Evolutionary conservation across 2,113 vertebrate species (phyloP).

Genomic region (Haplochromis vanheusdeni): DNA sequence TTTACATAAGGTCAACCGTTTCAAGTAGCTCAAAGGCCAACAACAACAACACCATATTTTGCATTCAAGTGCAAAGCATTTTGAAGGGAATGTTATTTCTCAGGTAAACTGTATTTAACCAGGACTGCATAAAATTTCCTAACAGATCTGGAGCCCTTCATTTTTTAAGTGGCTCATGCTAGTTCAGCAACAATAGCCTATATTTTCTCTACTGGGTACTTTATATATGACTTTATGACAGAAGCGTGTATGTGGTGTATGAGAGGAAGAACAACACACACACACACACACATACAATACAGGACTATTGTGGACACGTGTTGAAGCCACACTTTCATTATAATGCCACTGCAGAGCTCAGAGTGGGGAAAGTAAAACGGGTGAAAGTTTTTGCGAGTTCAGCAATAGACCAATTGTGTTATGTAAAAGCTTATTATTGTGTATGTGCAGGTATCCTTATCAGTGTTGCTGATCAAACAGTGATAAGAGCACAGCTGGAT

Average conservation of each 20-base stretch:
- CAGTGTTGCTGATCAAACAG: slow-evolving; percentile 10
- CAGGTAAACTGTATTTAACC: not conserved
- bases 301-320: not conserved
- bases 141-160: not conserved
- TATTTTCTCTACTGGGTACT: not conserved
- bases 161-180: not conserved
- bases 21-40: slow-evolving; percentile 29
- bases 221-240: not conserved
- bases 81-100: not conserved
- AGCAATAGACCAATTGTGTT: not conserved
- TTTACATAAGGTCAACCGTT: slow-evolving; percentile 51
- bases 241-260: not conserved
- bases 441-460: not conserved
- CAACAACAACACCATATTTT: not conserved
- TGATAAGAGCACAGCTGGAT: not conserved
- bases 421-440: not conserved
- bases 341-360: not conserved
- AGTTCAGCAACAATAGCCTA: not conserved
- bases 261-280: not conserved
- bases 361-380: not conserved
- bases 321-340: not conserved
- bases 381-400: slow-evolving; percentile 2
- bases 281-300: not conserved
- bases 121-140: not conserved
- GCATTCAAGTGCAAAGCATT: not conserved